Percentiles rank a stretch among this genome's conserved stretches.
These are phyloP conservation scores for Therioaphis trifolii DNA, from an alignment of 2,888 invertebrate species.

Conservation along the genomic window DNA sequence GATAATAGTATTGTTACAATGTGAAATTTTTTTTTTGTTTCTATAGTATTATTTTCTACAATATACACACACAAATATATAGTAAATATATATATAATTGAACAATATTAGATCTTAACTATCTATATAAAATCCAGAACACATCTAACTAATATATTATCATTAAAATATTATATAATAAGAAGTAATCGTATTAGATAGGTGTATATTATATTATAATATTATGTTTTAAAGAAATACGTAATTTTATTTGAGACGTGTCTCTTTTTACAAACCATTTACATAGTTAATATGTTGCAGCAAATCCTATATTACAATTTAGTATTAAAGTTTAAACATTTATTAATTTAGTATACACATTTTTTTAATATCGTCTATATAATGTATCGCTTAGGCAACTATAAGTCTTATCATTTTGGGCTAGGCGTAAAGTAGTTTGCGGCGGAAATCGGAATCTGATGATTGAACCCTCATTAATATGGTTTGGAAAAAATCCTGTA, in stretches of 20 bases:
- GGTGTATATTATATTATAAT: neutral
- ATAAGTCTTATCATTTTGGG: conserved; percentile 62
- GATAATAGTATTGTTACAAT: neutral
- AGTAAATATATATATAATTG: neutral
- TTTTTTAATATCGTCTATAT: neutral
- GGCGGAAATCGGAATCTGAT: conserved; percentile 55
- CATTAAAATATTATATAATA: neutral
- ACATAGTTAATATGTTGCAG: neutral
- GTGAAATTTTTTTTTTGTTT: neutral
- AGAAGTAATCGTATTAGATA: neutral
- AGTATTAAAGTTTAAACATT: neutral
- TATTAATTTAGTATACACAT: too few relatives aligned
- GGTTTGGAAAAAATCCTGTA: conserved; percentile 36
- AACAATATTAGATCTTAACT: neutral
- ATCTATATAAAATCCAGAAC: neutral
- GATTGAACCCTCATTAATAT: neutral
- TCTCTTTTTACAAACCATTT: neutral
- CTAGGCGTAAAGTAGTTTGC: conserved; percentile 59
- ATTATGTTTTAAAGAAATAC: neutral
- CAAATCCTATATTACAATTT: neutral
- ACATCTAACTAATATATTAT: neutral
- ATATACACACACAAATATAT: neutral
- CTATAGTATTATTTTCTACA: neutral
- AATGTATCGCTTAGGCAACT: conserved; percentile 45
- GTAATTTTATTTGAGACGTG: neutral